Evolutionary conservation across 2,888 invertebrate species (phyloP).

Genomic region (Antheraea yamamai): DNA sequence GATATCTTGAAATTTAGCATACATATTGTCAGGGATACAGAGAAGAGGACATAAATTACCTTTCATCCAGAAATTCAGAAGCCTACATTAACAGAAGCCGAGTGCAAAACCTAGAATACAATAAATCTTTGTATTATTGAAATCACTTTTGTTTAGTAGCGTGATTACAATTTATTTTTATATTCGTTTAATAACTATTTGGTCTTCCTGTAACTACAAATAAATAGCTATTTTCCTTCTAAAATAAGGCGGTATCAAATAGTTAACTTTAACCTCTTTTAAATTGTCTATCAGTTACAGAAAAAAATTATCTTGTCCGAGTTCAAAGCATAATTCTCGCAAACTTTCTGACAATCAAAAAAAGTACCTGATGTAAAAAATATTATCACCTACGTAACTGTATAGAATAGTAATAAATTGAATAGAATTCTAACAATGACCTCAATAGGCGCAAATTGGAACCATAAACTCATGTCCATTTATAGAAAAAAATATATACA

Average conservation of each 20-base stretch:
- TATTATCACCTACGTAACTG: constrained; percentile 21
- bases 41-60: no score
- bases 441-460: constrained; percentile 75
- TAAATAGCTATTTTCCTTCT: not conserved
- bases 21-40: no score
- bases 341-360: not conserved
- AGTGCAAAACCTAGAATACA: no score
- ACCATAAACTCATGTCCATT: constrained; percentile 71
- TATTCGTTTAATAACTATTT: not conserved
- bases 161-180: not conserved
- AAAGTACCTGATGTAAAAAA: constrained; percentile 14
- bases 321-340: not conserved
- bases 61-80: no score
- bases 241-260: no score
- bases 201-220: not conserved
- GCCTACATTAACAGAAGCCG: no score
- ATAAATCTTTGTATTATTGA: no score
- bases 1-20: no score
- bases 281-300: no score
- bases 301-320: not conserved
- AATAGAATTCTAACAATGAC: constrained; percentile 49
- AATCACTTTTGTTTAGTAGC: not conserved
- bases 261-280: no score
- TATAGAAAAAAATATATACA: constrained; percentile 48
- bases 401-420: constrained; percentile 50